A percentile compares a stretch with the other conserved stretches of the same genome.
phyloP scores from a whole-genome alignment of 2,888 invertebrate species.

The Oscheius sp. region DNA sequence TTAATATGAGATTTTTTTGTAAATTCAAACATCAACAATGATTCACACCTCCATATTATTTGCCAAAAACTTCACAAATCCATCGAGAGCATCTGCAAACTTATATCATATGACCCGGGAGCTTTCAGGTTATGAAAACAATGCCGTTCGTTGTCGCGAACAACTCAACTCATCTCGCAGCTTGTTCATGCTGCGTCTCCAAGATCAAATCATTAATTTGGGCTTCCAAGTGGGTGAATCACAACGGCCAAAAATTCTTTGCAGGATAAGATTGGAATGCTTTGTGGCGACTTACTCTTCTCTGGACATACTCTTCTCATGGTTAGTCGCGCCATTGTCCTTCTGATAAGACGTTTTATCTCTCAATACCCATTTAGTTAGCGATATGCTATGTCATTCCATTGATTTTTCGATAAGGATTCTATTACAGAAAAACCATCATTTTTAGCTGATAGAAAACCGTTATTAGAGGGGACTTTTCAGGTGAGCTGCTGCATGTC shows the following conservation, averaged over 20 bases:
- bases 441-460: not conserved
- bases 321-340: slow-evolving; percentile 25
- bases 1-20: too few relatives aligned
- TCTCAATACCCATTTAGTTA: not conserved
- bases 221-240: slow-evolving; percentile 62
- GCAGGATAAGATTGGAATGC: slow-evolving; percentile 49
- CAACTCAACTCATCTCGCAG: slow-evolving; percentile 38
- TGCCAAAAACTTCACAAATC: too few relatives aligned
- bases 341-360: too few relatives aligned
- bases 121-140: slow-evolving; percentile 61
- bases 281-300: slow-evolving; percentile 63
- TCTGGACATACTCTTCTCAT: slow-evolving; percentile 62
- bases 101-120: not conserved
- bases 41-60: too few relatives aligned
- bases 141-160: slow-evolving; percentile 51
- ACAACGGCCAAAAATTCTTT: not conserved
- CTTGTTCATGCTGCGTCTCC: slow-evolving; percentile 50
- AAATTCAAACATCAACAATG: too few relatives aligned
- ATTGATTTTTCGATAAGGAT: too few relatives aligned
- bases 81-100: too few relatives aligned
- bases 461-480: too few relatives aligned
- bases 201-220: slow-evolving; percentile 64
- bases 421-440: too few relatives aligned
- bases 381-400: slow-evolving; percentile 6
- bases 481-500: slow-evolving; percentile 50